Conservation (phyloP, 2,888 invertebrate species). For the Elmis aenea region DNA sequence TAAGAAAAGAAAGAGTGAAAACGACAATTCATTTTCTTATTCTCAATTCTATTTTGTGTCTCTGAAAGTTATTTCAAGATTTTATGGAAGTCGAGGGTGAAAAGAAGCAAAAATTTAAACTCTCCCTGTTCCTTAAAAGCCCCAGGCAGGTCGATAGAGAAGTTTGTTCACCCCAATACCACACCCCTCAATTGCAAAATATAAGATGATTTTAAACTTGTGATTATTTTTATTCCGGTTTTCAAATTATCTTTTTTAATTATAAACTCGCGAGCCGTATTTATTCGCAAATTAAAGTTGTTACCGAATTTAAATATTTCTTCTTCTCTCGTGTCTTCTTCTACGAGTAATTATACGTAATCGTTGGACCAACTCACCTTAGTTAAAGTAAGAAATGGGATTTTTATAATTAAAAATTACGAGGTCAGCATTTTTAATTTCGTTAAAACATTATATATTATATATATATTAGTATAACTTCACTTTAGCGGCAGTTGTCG, state of each 20-base stretch:
- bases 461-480: too few relatives aligned
- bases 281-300: too few relatives aligned
- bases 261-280: conserved; percentile 6
- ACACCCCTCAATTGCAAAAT: conserved; percentile 34
- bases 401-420: too few relatives aligned
- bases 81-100: conserved; percentile 33
- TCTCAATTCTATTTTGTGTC: conserved; percentile 36
- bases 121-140: conserved; percentile 36
- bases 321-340: too few relatives aligned
- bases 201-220: conserved; percentile 30
- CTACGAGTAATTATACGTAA: too few relatives aligned
- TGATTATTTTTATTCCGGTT: conserved; percentile 24
- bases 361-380: too few relatives aligned
- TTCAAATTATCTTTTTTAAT: conserved; percentile 11
- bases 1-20: conserved; percentile 36
- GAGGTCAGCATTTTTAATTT: too few relatives aligned
- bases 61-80: conserved; percentile 37
- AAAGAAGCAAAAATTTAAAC: conserved; percentile 35
- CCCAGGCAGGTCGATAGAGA: conserved; percentile 39
- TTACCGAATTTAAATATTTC: too few relatives aligned
- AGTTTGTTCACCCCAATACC: conserved; percentile 37
- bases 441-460: too few relatives aligned
- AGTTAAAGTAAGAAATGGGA: too few relatives aligned
- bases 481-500: too few relatives aligned
- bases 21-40: conserved; percentile 40